A percentile compares a stretch with the other conserved stretches of the same genome.
phyloP scores from a whole-genome alignment of 2,888 invertebrate genomes.

The Mesodorylaimus sp. region DNA sequence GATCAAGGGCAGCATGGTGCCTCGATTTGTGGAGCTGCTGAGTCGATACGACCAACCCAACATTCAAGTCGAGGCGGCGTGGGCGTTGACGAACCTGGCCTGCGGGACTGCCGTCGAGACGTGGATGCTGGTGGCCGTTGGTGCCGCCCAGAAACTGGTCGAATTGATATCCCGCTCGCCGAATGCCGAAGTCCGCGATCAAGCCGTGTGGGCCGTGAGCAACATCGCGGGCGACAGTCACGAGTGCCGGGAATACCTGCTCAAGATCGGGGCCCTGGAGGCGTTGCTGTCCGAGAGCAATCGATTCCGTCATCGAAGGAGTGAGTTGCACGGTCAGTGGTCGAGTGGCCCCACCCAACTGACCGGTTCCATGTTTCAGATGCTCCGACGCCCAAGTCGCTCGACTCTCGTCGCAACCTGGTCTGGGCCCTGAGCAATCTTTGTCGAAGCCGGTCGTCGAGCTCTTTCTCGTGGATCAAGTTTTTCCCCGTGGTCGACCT shows the following conservation, averaged over 20 bases:
- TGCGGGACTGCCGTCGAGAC: not conserved
- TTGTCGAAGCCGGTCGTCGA: not conserved
- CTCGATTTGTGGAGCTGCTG: too few relatives aligned
- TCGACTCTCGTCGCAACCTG: too few relatives aligned
- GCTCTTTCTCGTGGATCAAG: too few relatives aligned
- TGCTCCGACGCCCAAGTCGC: too few relatives aligned
- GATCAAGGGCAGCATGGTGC: too few relatives aligned
- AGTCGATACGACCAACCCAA: not conserved
- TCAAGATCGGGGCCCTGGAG: not conserved
- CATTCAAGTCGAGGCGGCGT: not conserved
- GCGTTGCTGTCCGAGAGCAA: not conserved
- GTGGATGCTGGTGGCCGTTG: not conserved
- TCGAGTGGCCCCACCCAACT: too few relatives aligned
- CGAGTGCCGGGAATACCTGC: not conserved
- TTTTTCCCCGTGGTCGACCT: too few relatives aligned
- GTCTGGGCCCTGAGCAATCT: constrained; percentile 2
- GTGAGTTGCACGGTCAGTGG: too few relatives aligned
- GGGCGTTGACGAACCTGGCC: constrained; percentile 3
- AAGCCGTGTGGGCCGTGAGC: constrained; percentile 1
- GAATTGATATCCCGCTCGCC: not conserved
- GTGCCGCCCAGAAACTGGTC: not conserved
- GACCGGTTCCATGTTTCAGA: too few relatives aligned
- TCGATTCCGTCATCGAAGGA: too few relatives aligned
- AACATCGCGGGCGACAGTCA: constrained; percentile 1
- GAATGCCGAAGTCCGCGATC: not conserved